Percentiles rank a stretch among this genome's conserved stretches.
Conservation (phyloP, 2,113 vertebrate genomes). For the Psettodes erumei region DNA sequence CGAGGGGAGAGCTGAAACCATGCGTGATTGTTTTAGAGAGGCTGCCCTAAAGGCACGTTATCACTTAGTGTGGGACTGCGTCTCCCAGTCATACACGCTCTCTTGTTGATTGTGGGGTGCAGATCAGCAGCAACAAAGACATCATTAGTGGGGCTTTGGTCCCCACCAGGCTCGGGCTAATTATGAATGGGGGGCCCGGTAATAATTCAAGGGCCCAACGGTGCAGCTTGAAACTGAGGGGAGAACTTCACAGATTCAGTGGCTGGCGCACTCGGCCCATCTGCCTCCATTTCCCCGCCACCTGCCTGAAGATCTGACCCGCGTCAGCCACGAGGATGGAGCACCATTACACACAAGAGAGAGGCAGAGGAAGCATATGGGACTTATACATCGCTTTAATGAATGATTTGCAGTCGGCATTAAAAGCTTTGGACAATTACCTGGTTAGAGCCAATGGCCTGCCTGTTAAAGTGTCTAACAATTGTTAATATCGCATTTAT, state of each 20-base stretch:
- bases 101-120: constrained; percentile 82
- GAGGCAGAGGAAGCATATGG: constrained; percentile 73
- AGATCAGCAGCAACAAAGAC: constrained; percentile 84
- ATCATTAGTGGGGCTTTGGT: constrained; percentile 84
- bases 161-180: constrained; percentile 82
- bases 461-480: constrained; percentile 45
- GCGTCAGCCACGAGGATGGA: constrained; percentile 68
- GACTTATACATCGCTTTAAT: constrained; percentile 64
- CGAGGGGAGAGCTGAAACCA: constrained; percentile 82
- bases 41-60: constrained; percentile 84
- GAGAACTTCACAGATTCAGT: constrained; percentile 77
- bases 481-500: constrained; percentile 44
- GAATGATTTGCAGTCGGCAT: constrained; percentile 65
- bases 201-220: constrained; percentile 83
- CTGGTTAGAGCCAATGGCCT: constrained; percentile 45
- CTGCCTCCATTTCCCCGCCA: constrained; percentile 78
- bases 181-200: constrained; percentile 82
- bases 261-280: constrained; percentile 72
- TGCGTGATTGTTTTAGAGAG: constrained; percentile 84
- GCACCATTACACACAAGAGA: constrained; percentile 66
- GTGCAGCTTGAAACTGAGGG: constrained; percentile 79
- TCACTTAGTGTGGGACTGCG: constrained; percentile 75
- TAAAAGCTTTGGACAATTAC: constrained; percentile 66
- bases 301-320: constrained; percentile 80
- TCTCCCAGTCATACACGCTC: constrained; percentile 79